Base-by-base conservation (phyloP, 2,888 invertebrate genomes). In the Melinaea marsaeus region DNA sequence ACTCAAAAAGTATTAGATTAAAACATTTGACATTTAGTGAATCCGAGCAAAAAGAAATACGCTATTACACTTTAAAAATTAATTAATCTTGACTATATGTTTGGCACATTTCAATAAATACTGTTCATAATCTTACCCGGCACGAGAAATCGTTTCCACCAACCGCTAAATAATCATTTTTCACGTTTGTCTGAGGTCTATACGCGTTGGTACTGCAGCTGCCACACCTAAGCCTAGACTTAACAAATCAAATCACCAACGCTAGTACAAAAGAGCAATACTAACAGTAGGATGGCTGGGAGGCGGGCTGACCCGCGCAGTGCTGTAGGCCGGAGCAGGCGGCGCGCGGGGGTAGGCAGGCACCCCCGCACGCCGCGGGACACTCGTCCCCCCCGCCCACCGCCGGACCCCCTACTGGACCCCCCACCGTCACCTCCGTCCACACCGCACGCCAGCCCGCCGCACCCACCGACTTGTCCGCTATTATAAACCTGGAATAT, bases 391-490 rank as follows among this genome's bases (percentile, higher is more conserved):
- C 71, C 96, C 51, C 51, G 4, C 51, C 32, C 11, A 7, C 7
- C 51, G 51, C 51, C 32, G 32, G 51, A 6, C 9, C 51, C 32
- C 51, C 51, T 32, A 32, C 32, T 2, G 93, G 88, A 70, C 72
- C 80, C 58, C 76, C 70, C 72, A 93, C 93, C 74, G 92, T 92
- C 74, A 98, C 95, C 92, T 99, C 98, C 64, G 98, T 98, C 98
- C 98, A 99, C 60, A 97, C 94, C 57, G 97, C 95, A 79, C 95
- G 94, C 91, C 98, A 99, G 66, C 98, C 99, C 84, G 95, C 94
- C 76, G 97, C 97, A 71, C 98, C 98, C 68, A 97, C 96, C 55
- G 98, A 97, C 92, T 97, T 97, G 85, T 97, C 97, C 67, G 98
- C 97, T 80, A 97, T 96, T 83, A 98, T 95, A 89, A 98, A 98